A percentile compares a stretch with the other conserved stretches of the same genome.
Evolutionary conservation across 35 echinoderm and acorn worm species (phyloP).

Genomic region (Lytechinus pictus): DNA sequence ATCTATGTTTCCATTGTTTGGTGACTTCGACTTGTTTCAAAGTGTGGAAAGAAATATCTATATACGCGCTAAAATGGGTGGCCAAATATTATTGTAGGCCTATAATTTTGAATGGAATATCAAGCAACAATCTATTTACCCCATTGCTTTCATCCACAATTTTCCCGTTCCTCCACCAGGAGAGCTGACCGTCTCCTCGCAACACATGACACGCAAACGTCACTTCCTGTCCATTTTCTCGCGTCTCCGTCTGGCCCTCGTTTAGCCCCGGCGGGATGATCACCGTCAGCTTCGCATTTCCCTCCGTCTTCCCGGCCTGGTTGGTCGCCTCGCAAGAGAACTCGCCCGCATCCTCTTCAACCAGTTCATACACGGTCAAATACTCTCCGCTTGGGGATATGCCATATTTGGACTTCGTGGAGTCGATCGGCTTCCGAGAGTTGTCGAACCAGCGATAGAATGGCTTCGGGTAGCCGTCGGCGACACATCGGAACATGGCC

Average conservation of each 20-base stretch:
- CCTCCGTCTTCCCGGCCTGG: neutral
- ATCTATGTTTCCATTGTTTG: too few relatives aligned
- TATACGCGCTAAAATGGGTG: too few relatives aligned
- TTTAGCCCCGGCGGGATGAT: conserved; percentile 2
- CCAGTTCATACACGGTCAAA: conserved; percentile 43
- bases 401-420: conserved; percentile 14
- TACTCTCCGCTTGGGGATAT: conserved; percentile 35
- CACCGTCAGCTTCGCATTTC: neutral
- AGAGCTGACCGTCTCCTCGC: conserved; percentile 13
- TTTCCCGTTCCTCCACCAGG: conserved; percentile 31
- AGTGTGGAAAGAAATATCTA: too few relatives aligned
- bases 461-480: conserved; percentile 37
- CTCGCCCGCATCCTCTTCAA: neutral
- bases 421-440: neutral
- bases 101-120: too few relatives aligned
- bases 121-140: neutral
- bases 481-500: conserved; percentile 40
- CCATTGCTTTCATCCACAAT: neutral
- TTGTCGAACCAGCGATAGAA: conserved; percentile 18
- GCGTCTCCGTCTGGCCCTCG: conserved; percentile 16
- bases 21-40: too few relatives aligned
- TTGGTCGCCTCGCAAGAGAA: neutral
- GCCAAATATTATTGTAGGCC: too few relatives aligned
- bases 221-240: conserved; percentile 41
- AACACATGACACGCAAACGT: conserved; percentile 23